Percentiles rank a stretch among this genome's conserved stretches.
Conservation (phyloP, 2,113 vertebrate species). For the Saccopteryx leptura region DNA sequence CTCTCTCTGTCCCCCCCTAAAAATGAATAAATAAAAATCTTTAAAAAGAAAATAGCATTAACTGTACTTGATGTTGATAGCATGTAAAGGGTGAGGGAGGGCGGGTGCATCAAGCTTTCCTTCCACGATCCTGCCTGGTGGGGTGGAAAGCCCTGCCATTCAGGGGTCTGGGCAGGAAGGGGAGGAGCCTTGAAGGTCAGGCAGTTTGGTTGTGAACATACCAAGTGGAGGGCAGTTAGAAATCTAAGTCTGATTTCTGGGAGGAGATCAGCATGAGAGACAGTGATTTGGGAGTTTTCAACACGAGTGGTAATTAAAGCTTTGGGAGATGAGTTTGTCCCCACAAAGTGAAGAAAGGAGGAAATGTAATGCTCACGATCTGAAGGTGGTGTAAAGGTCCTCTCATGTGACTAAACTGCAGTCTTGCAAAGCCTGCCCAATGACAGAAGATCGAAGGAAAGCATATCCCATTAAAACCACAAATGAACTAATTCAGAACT, state of each 20-base stretch:
- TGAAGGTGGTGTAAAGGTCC: constrained; percentile 42
- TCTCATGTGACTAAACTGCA: neutral
- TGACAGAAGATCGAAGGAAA: neutral
- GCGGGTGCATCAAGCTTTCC: too few relatives aligned
- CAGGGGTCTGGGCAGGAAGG: neutral
- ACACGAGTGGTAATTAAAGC: neutral
- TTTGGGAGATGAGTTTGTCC: neutral
- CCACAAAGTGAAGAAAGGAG: neutral
- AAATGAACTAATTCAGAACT: neutral
- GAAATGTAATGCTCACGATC: neutral
- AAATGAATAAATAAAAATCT: too few relatives aligned
- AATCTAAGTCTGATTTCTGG: neutral
- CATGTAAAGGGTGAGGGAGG: neutral
- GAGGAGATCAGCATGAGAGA: neutral
- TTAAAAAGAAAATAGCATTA: neutral
- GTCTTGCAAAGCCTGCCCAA: neutral
- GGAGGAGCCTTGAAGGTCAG: neutral
- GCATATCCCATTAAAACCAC: constrained; percentile 22
- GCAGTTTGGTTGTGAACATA: neutral
- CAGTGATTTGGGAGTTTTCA: neutral
- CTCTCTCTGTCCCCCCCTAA: too few relatives aligned
- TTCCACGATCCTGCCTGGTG: neutral
- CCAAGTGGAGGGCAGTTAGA: neutral
- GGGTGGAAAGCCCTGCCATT: neutral
- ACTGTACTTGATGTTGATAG: neutral